Base-by-base conservation (phyloP, 2,113 vertebrate species). In the Etheostoma cragini region DNA sequence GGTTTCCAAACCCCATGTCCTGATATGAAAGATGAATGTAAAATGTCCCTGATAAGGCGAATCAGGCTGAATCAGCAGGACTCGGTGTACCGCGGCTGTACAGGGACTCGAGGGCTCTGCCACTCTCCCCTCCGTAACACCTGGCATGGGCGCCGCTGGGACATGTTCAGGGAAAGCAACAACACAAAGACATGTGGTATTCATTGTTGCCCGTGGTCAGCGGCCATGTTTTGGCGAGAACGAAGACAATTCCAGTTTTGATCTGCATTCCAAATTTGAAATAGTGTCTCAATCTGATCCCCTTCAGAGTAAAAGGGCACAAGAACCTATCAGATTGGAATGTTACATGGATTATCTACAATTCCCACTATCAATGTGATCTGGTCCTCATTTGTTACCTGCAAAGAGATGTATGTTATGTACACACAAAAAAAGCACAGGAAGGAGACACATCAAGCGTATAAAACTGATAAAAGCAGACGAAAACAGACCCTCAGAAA, bases 231-330 rank as follows among this genome's bases (percentile, higher is more conserved):
- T 73, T 72, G 72, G 10, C 76, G 4, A 8, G 15, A 0, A 16
- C 3, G 6, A 11, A 10, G 13, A 7, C 7, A 53, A 68, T 60
- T 17, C 24, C 42, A 54, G 67, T 21, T 82, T 76, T 68, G 63
- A 76, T 84, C 62, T 69, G 15, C 47, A 58, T 80, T 90, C 84
- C 80, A 46, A 49, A 52, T 66, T 1, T 26, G 63, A 81, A 78
- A 84, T 22, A 50, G 5, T 50, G 10, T 21, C 30, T 4, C 19
- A 21, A 47, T 72, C 58, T 66, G 52, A 73, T 58, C 52, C 24
- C 60, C 19, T n/a, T 24, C n/a, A 46, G 49, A 54, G 0, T 8
- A 4, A 61, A 58, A 26, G 56, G 1, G 38, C 3, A 33, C 12
- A 16, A 24, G 35, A 56, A 8, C 22, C 38, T 26, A 38, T 52